Evolutionary conservation across 1,140 invertebrate genomes (phyloP).

Genomic region (Drosophila pseudoananassae): DNA sequence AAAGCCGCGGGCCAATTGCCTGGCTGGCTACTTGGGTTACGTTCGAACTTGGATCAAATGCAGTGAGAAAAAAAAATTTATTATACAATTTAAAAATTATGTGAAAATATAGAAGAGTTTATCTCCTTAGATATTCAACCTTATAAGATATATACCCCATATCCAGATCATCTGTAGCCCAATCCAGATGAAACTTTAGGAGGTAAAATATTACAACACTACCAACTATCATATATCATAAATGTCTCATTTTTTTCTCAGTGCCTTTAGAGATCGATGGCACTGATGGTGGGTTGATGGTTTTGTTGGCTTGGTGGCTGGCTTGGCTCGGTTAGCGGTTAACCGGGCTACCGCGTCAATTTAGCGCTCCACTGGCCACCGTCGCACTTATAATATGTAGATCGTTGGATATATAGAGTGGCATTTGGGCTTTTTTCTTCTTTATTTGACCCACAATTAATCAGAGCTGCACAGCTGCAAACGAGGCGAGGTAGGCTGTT

Average conservation of each 20-base stretch:
- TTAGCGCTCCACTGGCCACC: constrained; percentile 64
- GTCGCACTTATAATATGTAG: constrained; percentile 15
- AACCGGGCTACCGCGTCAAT: constrained; percentile 57
- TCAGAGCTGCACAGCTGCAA: constrained; percentile 54
- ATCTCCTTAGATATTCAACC: too few relatives aligned
- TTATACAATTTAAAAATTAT: too few relatives aligned
- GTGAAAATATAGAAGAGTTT: too few relatives aligned
- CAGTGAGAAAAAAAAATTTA: constrained; percentile 1
- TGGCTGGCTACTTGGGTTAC: constrained; percentile 61
- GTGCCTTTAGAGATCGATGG: constrained; percentile 21
- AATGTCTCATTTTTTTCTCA: background rate
- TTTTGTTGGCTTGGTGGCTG: constrained; percentile 2
- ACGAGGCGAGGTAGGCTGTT: constrained; percentile 2
- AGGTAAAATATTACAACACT: too few relatives aligned
- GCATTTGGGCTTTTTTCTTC: constrained; percentile 4
- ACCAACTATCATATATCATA: too few relatives aligned
- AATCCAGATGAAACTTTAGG: too few relatives aligned
- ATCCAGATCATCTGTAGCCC: too few relatives aligned
- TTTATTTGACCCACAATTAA: constrained; percentile 60
- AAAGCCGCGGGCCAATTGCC: constrained; percentile 56
- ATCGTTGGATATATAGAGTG: constrained; percentile 19
- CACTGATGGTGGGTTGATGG: constrained; percentile 24
- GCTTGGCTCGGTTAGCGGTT: constrained; percentile 26
- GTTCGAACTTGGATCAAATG: background rate
- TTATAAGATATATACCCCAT: too few relatives aligned